Percentiles rank a stretch among this genome's conserved stretches.
phyloP scores from a whole-genome alignment of 2,797 vertebrate genomes.

The Lagocephalus sceleratus region DNA sequence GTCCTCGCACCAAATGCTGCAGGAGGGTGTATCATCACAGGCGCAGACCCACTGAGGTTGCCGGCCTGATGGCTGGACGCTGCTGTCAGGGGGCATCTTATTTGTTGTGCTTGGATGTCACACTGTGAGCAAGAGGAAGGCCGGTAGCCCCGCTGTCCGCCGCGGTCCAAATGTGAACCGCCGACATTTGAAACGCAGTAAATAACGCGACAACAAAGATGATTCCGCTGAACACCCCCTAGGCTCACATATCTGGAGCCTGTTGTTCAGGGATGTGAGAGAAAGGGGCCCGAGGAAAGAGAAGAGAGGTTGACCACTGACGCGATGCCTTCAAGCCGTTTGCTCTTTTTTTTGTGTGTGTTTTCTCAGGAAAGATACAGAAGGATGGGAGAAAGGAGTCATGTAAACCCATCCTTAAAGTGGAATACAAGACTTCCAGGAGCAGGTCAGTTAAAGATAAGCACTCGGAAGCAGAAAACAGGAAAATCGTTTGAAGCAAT shows the following conservation, averaged over 20 bases:
- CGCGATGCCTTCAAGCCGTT: background rate
- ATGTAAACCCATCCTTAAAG: constrained; percentile 97
- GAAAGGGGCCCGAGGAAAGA: too few relatives aligned
- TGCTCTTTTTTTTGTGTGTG: background rate
- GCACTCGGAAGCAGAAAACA: background rate
- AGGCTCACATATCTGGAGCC: too few relatives aligned
- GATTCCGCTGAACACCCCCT: too few relatives aligned
- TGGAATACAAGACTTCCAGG: constrained; percentile 94
- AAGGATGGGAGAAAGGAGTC: constrained; percentile 96
- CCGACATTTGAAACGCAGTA: too few relatives aligned
- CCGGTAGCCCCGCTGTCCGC: background rate
- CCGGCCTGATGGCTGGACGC: constrained; percentile 3
- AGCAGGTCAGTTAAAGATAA: constrained; percentile 78
- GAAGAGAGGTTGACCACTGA: background rate
- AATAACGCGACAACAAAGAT: too few relatives aligned
- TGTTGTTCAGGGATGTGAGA: too few relatives aligned
- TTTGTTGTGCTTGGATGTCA: constrained; percentile 9
- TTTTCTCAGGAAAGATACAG: constrained; percentile 85
- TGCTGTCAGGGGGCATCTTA: constrained; percentile 3
- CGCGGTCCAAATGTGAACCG: background rate
- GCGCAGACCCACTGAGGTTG: background rate
- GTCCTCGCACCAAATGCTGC: background rate
- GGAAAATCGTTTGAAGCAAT: background rate
- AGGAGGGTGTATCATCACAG: background rate
- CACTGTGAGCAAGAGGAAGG: constrained; percentile 1